phyloP scores from a whole-genome alignment of 2,113 vertebrate species.

The Gobiocypris rarus region DNA sequence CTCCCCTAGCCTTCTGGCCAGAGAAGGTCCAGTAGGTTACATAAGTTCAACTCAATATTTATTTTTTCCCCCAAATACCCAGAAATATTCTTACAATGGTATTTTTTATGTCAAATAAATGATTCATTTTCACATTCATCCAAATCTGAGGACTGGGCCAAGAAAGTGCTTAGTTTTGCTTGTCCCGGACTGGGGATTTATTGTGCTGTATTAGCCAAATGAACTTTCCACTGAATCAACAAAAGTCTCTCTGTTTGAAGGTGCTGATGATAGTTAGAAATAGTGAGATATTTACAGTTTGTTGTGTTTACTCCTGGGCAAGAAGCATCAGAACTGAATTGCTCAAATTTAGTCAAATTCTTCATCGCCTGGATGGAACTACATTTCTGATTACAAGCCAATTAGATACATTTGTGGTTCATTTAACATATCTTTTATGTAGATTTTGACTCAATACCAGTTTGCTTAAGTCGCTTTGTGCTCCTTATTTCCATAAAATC shows the following conservation, averaged over 20 bases:
- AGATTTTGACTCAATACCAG: background rate
- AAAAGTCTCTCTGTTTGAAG: background rate
- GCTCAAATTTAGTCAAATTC: background rate
- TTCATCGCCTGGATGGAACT: background rate
- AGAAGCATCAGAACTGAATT: background rate
- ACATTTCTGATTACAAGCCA: background rate
- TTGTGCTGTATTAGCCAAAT: slow-evolving; percentile 1
- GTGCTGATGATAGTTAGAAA: background rate
- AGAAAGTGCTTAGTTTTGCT: background rate
- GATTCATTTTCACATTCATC: background rate
- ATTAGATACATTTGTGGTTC: background rate
- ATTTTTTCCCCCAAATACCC: background rate
- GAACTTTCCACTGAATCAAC: slow-evolving; percentile 6
- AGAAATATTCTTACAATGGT: background rate
- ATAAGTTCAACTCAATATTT: background rate
- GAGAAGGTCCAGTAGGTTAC: too few species aligned
- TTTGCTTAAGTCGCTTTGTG: background rate
- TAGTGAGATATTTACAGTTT: background rate
- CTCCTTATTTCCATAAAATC: background rate
- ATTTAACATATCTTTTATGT: background rate
- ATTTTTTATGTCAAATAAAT: background rate
- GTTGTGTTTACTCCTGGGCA: background rate
- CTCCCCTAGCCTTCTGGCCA: too few species aligned
- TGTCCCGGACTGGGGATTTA: background rate
- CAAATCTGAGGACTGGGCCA: background rate